Percentiles rank a stretch among this genome's conserved stretches.
Conservation (phyloP, 2,888 invertebrate species). For the Athetis lepigone region DNA sequence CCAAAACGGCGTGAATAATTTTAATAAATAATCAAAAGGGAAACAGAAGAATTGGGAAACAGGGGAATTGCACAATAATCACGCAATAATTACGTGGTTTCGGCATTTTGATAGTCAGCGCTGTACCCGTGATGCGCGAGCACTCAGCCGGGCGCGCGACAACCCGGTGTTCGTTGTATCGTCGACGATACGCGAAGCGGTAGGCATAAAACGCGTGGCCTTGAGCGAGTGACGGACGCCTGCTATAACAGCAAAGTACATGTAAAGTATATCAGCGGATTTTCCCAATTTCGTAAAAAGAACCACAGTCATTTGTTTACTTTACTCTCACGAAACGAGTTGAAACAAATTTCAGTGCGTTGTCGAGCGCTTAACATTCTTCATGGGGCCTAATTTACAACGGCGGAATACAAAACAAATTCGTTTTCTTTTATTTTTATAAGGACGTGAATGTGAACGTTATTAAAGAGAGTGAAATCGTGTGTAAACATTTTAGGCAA, state of each 20-base stretch:
- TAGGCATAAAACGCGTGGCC: too few species aligned
- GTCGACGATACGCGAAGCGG: too few species aligned
- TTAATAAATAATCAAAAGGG: too few species aligned
- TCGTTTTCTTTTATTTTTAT: slow-evolving; percentile 64
- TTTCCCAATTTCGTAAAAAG: slow-evolving; percentile 78
- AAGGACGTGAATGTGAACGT: slow-evolving; percentile 58
- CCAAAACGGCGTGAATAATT: too few species aligned
- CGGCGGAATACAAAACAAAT: slow-evolving; percentile 70
- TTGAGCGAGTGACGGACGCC: too few species aligned
- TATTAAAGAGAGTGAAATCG: slow-evolving; percentile 48
- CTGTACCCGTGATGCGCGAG: too few species aligned
- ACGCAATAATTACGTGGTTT: too few species aligned
- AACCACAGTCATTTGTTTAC: slow-evolving; percentile 85
- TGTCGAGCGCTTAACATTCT: slow-evolving; percentile 79
- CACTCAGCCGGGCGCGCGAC: too few species aligned
- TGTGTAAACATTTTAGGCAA: slow-evolving; percentile 38
- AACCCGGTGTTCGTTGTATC: too few species aligned
- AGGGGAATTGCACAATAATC: too few species aligned
- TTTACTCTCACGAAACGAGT: slow-evolving; percentile 73
- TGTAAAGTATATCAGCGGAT: slow-evolving; percentile 59
- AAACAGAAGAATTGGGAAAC: too few species aligned
- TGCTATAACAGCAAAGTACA: slow-evolving; percentile 39
- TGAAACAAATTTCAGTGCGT: slow-evolving; percentile 78
- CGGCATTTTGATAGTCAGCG: too few species aligned
- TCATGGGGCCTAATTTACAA: slow-evolving; percentile 70